phyloP scores from a whole-genome alignment of 2,888 invertebrate species.

The Apoda limacodes region DNA sequence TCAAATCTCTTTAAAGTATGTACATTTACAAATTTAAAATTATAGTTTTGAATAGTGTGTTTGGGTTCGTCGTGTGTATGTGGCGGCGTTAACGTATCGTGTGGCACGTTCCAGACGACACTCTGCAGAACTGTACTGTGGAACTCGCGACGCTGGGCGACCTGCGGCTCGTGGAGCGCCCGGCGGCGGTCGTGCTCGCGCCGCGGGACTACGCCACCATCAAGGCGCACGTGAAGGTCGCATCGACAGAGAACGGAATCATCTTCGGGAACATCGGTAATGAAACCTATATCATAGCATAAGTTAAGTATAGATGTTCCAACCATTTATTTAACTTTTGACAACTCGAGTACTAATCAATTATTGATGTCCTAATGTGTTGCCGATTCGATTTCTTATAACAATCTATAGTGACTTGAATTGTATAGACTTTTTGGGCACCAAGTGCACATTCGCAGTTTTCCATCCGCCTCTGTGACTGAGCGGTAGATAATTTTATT shows the following conservation, averaged over 20 bases:
- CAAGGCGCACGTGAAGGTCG: slow-evolving; percentile 98
- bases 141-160: slow-evolving; percentile 98
- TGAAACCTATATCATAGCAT: slow-evolving; percentile 13
- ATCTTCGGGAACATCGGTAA: slow-evolving; percentile 98
- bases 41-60: no score
- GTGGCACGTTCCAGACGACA: slow-evolving; percentile 86
- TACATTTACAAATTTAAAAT: no score
- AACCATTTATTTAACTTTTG: no score
- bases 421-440: no score
- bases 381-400: background rate
- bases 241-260: slow-evolving; percentile 99
- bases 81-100: no score
- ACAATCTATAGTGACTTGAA: no score
- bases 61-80: no score
- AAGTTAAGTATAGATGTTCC: background rate
- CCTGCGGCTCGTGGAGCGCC: slow-evolving; percentile 97
- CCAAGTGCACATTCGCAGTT: no score
- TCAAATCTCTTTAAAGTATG: no score
- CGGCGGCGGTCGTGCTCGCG: slow-evolving; percentile 93
- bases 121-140: slow-evolving; percentile 96
- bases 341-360: no score
- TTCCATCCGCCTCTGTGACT: no score
- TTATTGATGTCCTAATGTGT: background rate
- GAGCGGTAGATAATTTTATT: no score
- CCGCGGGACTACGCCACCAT: slow-evolving; percentile 98